Percentiles rank a stretch among this genome's conserved stretches.
These are phyloP conservation scores for Bombus affinis DNA, from an alignment of 1,140 invertebrate genomes.

Conservation along the genomic window DNA sequence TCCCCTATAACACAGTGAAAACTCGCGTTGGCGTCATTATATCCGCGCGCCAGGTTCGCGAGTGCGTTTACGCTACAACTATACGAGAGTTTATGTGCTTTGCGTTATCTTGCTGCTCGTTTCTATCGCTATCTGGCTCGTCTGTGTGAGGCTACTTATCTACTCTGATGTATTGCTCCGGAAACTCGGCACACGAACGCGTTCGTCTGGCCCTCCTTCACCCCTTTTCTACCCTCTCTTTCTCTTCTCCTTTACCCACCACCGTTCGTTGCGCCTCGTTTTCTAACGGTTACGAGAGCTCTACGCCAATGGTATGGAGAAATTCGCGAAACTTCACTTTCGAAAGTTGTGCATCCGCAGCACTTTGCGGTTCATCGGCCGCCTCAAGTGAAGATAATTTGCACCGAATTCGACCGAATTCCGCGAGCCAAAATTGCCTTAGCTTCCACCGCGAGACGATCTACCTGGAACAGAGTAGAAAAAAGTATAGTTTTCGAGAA, in stretches of 20 bases:
- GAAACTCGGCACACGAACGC: conserved; percentile 59
- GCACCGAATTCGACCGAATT: conserved; percentile 55
- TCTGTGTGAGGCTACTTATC: conserved; percentile 59
- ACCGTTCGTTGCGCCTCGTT: conserved; percentile 36
- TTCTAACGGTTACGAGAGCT: conserved; percentile 53
- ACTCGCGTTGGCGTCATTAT: conserved; percentile 57
- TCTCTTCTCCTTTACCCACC: neutral
- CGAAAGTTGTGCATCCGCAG: conserved; percentile 60
- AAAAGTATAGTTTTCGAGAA: too few species aligned
- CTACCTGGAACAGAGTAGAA: too few species aligned
- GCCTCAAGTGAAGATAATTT: conserved; percentile 62
- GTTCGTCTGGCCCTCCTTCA: neutral
- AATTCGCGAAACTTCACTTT: conserved; percentile 67
- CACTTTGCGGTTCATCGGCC: conserved; percentile 65
- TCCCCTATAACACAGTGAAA: conserved; percentile 1
- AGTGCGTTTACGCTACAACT: conserved; percentile 47
- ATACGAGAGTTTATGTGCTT: conserved; percentile 46
- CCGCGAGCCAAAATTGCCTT: neutral
- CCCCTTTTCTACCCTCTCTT: too few species aligned
- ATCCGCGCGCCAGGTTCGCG: conserved; percentile 25
- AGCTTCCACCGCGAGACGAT: neutral
- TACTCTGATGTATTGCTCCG: conserved; percentile 63
- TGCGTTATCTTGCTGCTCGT: conserved; percentile 59
- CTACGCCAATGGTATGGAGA: conserved; percentile 55
- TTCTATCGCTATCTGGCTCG: conserved; percentile 47